phyloP scores from a whole-genome alignment of 2,888 invertebrate genomes.

The Lasioglossum malachurum region DNA sequence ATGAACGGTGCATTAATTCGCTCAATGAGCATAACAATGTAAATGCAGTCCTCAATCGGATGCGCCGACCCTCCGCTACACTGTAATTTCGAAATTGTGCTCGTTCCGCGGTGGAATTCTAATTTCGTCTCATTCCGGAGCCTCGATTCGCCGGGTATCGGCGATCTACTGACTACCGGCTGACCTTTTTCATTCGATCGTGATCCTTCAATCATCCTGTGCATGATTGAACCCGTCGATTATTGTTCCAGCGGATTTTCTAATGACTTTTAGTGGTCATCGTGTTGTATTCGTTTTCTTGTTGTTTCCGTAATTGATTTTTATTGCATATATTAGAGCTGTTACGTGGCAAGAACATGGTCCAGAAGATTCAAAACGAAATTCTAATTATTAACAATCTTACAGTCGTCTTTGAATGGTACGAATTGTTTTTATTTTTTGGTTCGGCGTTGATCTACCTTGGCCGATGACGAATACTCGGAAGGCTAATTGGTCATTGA shows the following conservation, averaged over 20 bases:
- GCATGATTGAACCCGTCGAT: not conserved
- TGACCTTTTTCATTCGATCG: not conserved
- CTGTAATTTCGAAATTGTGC: slow-evolving; percentile 55
- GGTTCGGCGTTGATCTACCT: not conserved
- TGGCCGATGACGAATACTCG: not conserved
- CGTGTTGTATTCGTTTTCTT: not conserved
- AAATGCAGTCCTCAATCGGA: slow-evolving; percentile 65
- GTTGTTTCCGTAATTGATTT: not conserved
- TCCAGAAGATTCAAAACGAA: not conserved
- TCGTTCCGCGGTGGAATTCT: slow-evolving; percentile 36
- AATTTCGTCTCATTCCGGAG: slow-evolving; percentile 19
- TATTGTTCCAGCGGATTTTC: not conserved
- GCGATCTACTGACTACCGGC: not conserved
- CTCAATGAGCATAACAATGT: slow-evolving; percentile 72
- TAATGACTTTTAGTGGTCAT: not conserved
- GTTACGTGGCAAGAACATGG: not conserved
- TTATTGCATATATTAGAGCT: not conserved
- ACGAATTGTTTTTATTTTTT: not conserved
- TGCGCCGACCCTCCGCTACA: slow-evolving; percentile 32
- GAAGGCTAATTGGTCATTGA: slow-evolving; percentile 1
- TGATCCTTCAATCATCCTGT: not conserved
- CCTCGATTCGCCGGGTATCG: not conserved
- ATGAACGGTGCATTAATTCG: slow-evolving; percentile 71
- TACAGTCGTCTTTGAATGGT: too few species aligned
- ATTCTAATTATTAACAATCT: not conserved